phyloP scores from a whole-genome alignment of 2,113 vertebrate genomes.

The Ciconia boyciana region DNA sequence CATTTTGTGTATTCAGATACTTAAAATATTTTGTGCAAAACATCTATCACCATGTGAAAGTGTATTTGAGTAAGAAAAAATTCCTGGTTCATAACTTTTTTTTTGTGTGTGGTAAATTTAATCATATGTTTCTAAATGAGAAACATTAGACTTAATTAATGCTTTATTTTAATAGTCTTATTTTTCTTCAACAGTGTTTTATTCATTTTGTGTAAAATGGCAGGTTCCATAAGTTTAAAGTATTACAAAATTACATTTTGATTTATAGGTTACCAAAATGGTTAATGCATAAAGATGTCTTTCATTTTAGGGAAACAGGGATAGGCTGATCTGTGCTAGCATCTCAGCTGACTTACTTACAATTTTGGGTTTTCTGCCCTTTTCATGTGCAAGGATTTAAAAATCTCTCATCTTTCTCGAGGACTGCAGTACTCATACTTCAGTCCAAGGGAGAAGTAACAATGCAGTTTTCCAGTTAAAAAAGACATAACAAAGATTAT shows the following conservation, averaged over 20 bases:
- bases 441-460: neutral
- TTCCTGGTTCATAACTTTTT: neutral
- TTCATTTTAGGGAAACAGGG: neutral
- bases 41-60: neutral
- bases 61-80: neutral
- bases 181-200: neutral
- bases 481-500: neutral
- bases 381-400: neutral
- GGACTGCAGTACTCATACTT: neutral
- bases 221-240: neutral
- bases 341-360: neutral
- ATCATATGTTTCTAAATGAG: neutral
- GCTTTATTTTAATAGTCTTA: neutral
- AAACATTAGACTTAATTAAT: neutral
- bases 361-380: neutral
- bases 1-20: neutral
- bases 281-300: neutral
- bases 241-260: neutral
- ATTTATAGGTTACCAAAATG: neutral
- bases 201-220: neutral
- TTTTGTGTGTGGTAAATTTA: neutral
- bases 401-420: neutral
- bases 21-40: slow-evolving; percentile 6
- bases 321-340: neutral
- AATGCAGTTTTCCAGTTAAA: neutral